phyloP scores from a whole-genome alignment of 2,888 invertebrate species.

The Yponomeuta evonymella region DNA sequence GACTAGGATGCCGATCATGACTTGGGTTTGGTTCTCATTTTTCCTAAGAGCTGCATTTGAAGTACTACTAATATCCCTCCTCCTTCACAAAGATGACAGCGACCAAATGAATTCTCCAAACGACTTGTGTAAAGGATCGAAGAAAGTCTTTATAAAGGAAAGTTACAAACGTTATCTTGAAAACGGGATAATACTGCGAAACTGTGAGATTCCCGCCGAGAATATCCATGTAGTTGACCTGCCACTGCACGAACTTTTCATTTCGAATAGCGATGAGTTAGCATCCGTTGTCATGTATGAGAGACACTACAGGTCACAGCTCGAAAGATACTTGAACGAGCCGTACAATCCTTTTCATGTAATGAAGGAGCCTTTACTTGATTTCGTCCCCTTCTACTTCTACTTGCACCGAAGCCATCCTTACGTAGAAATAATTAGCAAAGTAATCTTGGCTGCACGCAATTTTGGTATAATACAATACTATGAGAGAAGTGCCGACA shows the following conservation, averaged over 20 bases:
- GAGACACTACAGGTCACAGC: background rate
- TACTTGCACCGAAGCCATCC: background rate
- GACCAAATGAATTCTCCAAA: constrained; percentile 16
- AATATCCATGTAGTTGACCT: background rate
- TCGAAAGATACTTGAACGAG: background rate
- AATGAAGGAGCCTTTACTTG: background rate
- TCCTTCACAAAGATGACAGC: constrained; percentile 13
- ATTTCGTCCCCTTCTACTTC: background rate
- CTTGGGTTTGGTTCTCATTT: constrained; percentile 16
- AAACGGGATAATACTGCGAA: background rate
- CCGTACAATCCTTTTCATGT: background rate
- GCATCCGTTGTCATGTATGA: background rate
- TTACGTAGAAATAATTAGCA: background rate
- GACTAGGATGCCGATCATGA: background rate
- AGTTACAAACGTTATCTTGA: constrained; percentile 1
- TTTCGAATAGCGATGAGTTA: background rate
- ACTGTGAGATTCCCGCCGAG: background rate
- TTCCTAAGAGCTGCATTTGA: constrained; percentile 16
- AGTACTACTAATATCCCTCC: constrained; percentile 7
- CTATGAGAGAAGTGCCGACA: background rate
- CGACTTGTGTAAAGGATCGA: constrained; percentile 14
- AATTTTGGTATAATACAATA: background rate
- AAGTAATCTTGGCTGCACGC: background rate
- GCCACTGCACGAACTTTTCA: background rate
- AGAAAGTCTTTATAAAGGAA: constrained; percentile 4